A percentile compares a stretch with the other conserved stretches of the same genome.
Evolutionary conservation across 2,888 invertebrate genomes (phyloP).

Genomic region (Tetropium fuscum): DNA sequence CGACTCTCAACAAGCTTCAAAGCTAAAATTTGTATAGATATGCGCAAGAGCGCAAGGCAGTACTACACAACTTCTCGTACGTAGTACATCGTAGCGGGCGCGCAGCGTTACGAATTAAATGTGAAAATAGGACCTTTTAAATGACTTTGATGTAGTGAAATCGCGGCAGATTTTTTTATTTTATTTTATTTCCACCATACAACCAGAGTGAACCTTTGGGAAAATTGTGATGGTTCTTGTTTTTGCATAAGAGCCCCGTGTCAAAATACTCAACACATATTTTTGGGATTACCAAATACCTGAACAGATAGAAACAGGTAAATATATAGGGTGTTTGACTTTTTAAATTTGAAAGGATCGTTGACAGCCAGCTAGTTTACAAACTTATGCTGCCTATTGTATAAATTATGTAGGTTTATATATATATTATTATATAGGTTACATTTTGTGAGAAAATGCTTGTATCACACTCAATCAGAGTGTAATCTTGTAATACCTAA

Average conservation of each 20-base stretch:
- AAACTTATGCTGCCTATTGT: no score
- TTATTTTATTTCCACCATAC: conserved; percentile 33
- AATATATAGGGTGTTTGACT: no score
- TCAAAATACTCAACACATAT: no score
- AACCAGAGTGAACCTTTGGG: neutral
- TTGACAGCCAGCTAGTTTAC: no score
- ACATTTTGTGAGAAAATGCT: conserved; percentile 16
- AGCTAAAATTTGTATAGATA: conserved; percentile 43
- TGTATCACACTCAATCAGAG: conserved; percentile 22
- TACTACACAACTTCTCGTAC: conserved; percentile 51
- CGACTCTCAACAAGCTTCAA: conserved; percentile 55
- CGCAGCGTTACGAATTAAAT: conserved; percentile 33
- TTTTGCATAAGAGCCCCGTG: no score
- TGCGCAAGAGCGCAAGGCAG: conserved; percentile 48
- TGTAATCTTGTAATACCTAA: no score
- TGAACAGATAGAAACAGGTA: no score
- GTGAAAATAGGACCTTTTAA: conserved; percentile 37
- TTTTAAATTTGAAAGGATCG: no score
- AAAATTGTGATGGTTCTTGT: conserved; percentile 2
- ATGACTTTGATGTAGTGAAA: conserved; percentile 39
- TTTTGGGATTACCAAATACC: no score
- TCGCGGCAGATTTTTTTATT: conserved; percentile 27
- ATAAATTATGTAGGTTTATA: no score
- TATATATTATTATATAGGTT: no score
- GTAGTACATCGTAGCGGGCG: conserved; percentile 38